Percentiles rank a stretch among this genome's conserved stretches.
These are phyloP conservation scores for Dinoponera quadriceps DNA, from an alignment of 1,140 invertebrate species.

Conservation along the genomic window DNA sequence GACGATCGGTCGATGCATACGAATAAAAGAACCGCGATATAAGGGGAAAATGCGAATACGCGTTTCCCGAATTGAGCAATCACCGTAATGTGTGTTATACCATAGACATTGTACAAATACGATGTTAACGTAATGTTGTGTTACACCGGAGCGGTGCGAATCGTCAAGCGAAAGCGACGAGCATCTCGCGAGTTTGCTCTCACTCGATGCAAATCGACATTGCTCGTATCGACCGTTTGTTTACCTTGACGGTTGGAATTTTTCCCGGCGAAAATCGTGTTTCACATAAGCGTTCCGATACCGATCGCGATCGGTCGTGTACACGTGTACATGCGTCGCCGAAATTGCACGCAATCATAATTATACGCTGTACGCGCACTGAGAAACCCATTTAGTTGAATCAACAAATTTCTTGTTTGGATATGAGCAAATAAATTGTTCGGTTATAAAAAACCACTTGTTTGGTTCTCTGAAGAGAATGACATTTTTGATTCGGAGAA, in stretches of 20 bases:
- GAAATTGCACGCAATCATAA: too few relatives aligned
- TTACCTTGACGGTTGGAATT: neutral
- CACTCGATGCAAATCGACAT: neutral
- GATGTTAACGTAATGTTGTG: slow-evolving; percentile 58
- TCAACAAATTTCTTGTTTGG: too few relatives aligned
- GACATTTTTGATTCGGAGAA: too few relatives aligned
- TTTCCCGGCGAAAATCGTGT: neutral
- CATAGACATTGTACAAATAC: slow-evolving; percentile 59
- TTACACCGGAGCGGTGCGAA: slow-evolving; percentile 39
- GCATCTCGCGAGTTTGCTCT: slow-evolving; percentile 21
- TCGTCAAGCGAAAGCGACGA: slow-evolving; percentile 21
- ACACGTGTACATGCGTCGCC: too few relatives aligned
- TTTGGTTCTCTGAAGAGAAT: too few relatives aligned
- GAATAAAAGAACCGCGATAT: slow-evolving; percentile 21
- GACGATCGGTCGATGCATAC: neutral
- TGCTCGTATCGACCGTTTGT: too few relatives aligned
- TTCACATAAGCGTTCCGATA: neutral
- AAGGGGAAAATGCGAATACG: slow-evolving; percentile 23
- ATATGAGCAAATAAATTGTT: too few relatives aligned
- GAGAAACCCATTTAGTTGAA: too few relatives aligned
- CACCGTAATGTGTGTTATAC: slow-evolving; percentile 56
- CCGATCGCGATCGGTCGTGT: too few relatives aligned
- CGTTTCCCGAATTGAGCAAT: slow-evolving; percentile 51
- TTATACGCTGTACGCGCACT: too few relatives aligned
- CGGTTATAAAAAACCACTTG: too few relatives aligned